Base-by-base conservation (phyloP, 2,888 invertebrate species). In the Chloromyia formosa region DNA sequence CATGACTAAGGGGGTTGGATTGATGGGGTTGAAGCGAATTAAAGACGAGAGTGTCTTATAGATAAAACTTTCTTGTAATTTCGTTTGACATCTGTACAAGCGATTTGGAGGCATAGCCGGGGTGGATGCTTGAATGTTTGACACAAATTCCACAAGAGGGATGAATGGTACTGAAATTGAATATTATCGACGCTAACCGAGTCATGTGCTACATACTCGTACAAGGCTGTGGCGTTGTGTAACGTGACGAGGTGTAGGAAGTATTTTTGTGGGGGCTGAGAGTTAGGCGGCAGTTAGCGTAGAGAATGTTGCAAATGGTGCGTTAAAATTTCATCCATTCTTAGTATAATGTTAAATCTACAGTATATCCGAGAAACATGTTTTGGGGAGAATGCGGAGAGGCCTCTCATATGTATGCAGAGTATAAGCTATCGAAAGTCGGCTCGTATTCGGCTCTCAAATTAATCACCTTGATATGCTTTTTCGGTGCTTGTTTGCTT, bases 11-110 rank as follows among this genome's bases (percentile, higher is more conserved):
- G 61, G 3, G 58, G 20, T n/a, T 12, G 27, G 35, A 40, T 35
- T 35, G 42, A n/a, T 64, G 10, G 42, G 12, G 42, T 14, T 12
- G 49, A 22, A 56, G 56, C 16, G 58, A 56, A 71, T 71, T 56
- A 71, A 35, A 42, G 71, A 71, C 16, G 58, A 35, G 27, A 35
- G 58, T 60, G 58, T 53, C 18, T 71, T 56, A 71, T 56, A 56
- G 69, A 69, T 53, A 56, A 71, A 71, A 71, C 71, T 71, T 71
- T 71, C 71, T 58, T 35, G 71, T 56, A 56, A 56, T 56, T 71
- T 54, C 56, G 35, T 71, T 71, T 66, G 66, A 66, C 66, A 66
- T 40, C 49, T 66, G 45, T 49, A 49, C 66, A 22, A 66, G 18
- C 45, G 66, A 66, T 66, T 18, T 22, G 42, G 1, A 20, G 20